Conservation (phyloP, 2,888 invertebrate species). For the Blera fallax region DNA sequence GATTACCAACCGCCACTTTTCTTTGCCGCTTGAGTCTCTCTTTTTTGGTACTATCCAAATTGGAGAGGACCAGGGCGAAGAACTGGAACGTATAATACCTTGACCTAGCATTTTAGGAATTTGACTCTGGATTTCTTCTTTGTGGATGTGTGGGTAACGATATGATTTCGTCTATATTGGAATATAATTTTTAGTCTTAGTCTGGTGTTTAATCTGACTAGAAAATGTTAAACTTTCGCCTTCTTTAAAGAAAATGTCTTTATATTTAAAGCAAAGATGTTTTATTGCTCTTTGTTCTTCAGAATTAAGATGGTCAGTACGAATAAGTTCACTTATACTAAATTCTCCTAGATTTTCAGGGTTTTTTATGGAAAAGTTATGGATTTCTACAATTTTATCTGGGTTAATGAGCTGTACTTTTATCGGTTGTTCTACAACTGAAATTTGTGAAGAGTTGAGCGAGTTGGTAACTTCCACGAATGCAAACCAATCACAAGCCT, state of each 20-base stretch:
- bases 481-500: neutral
- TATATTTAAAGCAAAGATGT: conserved; percentile 69
- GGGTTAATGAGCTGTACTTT: neutral
- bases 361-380: conserved; percentile 2
- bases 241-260: conserved; percentile 73
- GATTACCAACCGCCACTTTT: conserved; percentile 51
- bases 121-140: conserved; percentile 75
- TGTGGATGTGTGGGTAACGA: conserved; percentile 75
- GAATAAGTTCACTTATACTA: neutral
- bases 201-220: conserved; percentile 74
- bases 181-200: conserved; percentile 74
- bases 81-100: conserved; percentile 42
- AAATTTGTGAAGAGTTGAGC: neutral
- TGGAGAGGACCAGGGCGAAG: conserved; percentile 41
- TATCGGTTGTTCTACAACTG: conserved; percentile 36
- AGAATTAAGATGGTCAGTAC: conserved; percentile 70
- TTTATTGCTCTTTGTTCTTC: conserved; percentile 72
- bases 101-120: conserved; percentile 69
- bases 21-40: conserved; percentile 29
- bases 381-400: conserved; percentile 13
- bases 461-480: neutral
- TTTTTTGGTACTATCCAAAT: conserved; percentile 46
- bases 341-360: neutral
- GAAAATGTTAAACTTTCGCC: conserved; percentile 73
- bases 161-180: conserved; percentile 68